Evolutionary conservation across 2,113 vertebrate genomes (phyloP).

Genomic region (Ploceus nigricollis): DNA sequence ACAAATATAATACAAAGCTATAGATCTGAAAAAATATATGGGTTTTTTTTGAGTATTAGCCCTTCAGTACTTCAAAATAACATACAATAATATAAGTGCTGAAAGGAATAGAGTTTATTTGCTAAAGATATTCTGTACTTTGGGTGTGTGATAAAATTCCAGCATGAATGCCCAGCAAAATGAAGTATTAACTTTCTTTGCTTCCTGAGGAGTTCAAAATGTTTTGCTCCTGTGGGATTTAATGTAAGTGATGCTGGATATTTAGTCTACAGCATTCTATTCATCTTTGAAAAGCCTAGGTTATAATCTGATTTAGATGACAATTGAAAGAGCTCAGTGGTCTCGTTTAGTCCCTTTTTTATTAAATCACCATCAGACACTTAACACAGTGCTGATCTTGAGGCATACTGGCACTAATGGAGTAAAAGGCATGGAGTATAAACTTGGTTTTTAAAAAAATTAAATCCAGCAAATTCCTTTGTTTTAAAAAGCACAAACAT

Average conservation of each 20-base stretch:
- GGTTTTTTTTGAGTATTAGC: background rate
- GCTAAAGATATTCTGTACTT: background rate
- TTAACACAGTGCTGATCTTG: background rate
- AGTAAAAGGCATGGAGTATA: background rate
- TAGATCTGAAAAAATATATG: background rate
- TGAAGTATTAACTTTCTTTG: slow-evolving; percentile 12
- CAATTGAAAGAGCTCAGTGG: background rate
- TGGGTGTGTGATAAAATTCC: background rate
- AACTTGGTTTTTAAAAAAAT: background rate
- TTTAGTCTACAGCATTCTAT: background rate
- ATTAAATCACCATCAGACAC: background rate
- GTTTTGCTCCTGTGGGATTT: background rate
- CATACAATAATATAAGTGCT: background rate
- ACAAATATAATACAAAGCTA: background rate
- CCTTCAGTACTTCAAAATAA: background rate
- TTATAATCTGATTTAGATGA: slow-evolving; percentile 44
- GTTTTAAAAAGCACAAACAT: background rate
- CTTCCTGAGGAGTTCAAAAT: background rate
- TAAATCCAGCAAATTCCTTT: background rate
- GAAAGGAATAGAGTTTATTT: background rate
- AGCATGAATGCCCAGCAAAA: background rate
- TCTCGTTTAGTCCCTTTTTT: background rate
- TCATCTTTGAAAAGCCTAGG: slow-evolving; percentile 8
- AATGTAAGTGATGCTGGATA: slow-evolving; percentile 5
- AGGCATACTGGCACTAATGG: background rate